These are phyloP conservation scores for Brachionus asplanchnoidis DNA, from an alignment of 1,140 invertebrate genomes.

Conservation along the genomic window DNA sequence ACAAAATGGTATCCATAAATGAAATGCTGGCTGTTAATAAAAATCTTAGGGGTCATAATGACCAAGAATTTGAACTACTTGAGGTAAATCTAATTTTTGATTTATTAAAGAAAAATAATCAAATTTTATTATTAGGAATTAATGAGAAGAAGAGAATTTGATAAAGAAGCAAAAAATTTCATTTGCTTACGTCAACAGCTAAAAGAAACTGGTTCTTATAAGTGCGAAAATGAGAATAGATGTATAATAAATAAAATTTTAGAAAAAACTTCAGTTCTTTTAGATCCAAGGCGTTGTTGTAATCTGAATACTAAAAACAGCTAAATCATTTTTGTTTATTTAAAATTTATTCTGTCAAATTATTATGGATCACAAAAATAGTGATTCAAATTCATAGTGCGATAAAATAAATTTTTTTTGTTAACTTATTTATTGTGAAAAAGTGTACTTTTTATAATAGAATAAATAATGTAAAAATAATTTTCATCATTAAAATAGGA, in stretches of 20 bases:
- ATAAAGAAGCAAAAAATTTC: conserved; percentile 16
- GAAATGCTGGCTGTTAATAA: conserved; percentile 14
- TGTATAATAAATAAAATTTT: not conserved
- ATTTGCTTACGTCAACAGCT: not conserved
- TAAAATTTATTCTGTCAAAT: too few species aligned
- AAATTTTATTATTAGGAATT: not conserved
- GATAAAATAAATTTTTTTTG: too few species aligned
- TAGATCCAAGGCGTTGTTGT: not conserved
- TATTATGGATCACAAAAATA: too few species aligned
- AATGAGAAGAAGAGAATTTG: not conserved
- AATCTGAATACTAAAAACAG: not conserved
- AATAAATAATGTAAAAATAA: too few species aligned
- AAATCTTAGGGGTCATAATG: not conserved
- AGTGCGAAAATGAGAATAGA: not conserved
- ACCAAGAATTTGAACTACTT: not conserved
- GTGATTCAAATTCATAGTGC: too few species aligned
- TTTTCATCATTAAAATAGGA: too few species aligned
- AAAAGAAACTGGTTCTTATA: not conserved
- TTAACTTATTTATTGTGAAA: too few species aligned
- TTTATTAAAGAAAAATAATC: not conserved
- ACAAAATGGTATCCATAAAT: not conserved
- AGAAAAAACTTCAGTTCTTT: not conserved
- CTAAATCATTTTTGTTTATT: not conserved
- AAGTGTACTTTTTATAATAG: too few species aligned
- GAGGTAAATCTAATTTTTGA: not conserved